Evolutionary conservation across 2,797 vertebrate genomes (phyloP), one percentile per base, ranked within the genome.

Genomic region (Alauda arvensis): DNA sequence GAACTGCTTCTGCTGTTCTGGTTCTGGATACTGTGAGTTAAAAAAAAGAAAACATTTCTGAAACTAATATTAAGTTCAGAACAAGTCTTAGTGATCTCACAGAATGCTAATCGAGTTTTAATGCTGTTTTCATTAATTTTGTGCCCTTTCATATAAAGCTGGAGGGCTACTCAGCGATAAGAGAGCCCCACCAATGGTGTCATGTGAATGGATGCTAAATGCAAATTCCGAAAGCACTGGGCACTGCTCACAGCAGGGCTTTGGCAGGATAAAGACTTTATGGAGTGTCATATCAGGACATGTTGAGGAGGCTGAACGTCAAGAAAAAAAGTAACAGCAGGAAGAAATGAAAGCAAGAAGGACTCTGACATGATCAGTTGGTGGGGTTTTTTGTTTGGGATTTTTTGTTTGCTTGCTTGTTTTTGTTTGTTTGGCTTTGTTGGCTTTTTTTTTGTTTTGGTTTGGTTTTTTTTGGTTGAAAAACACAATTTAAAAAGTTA

Each of bases 121-220:
- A 91, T 88, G 89, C 92, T 87, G 67, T 83, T 94, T 95, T 94
- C 93, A 96, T 96, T 96, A 96, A 96, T 92, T 95, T 78, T 12
- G 39, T 91, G 92, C 88, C 95, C 94, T 95, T 95, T 94, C 51
- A 74, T 89, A 87, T 85, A 62, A 92, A 94, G 94, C 93, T 88
- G 81, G 82, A 87, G 77, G 88, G 92, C 86, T 85, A 91, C 88
- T 87, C 86, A 86, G 77, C 65, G 92, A 95, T 95, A 95, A 95
- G 95, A 77, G 93, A 89, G 75, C 53, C 81, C 43, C 81, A 66
- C 76, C 26, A 29, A 84, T 88, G 55, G 14, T 85, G 68, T 83
- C 13, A 1, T 52, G 33, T 48, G 85, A 93, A 93, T 66, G 88
- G 91, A 93, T 81, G 85, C 85, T 81, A 85, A 90, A 96, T 95